Percentiles rank a stretch among this genome's conserved stretches.
Evolutionary conservation across 2,113 vertebrate genomes (phyloP).

Genomic region (Istiophorus platypterus): DNA sequence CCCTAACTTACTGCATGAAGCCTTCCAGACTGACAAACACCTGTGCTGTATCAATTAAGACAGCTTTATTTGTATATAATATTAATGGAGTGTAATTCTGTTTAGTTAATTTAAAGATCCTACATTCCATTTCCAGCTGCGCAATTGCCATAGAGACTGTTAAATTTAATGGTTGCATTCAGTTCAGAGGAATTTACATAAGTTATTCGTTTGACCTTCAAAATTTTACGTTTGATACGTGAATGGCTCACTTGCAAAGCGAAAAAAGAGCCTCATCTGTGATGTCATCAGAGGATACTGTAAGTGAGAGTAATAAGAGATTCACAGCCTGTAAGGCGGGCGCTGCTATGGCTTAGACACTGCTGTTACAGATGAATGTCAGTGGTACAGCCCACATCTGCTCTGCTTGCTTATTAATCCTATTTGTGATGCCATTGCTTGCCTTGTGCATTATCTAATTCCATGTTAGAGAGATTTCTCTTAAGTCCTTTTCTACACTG

Average conservation of each 20-base stretch:
- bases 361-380: constrained; percentile 8
- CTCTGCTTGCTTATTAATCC: constrained; percentile 24
- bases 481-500: constrained; percentile 10
- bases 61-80: constrained; percentile 74
- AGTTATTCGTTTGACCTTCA: constrained; percentile 36
- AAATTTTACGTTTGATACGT: not conserved
- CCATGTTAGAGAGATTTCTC: constrained; percentile 21
- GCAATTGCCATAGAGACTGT: constrained; percentile 7
- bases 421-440: constrained; percentile 23
- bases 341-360: not conserved
- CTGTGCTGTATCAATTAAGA: constrained; percentile 84
- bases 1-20: constrained; percentile 69
- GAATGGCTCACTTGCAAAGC: not conserved
- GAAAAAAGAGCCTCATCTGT: not conserved
- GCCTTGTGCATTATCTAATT: constrained; percentile 32
- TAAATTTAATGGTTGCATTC: constrained; percentile 16
- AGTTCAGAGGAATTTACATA: constrained; percentile 3
- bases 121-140: constrained; percentile 70
- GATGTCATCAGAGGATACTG: not conserved
- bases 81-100: constrained; percentile 71
- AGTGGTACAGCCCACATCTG: not conserved
- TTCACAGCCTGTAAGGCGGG: not conserved
- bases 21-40: constrained; percentile 81
- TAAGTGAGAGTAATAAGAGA: not conserved
- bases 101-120: constrained; percentile 76